Conservation (phyloP, 2,797 vertebrate genomes). For the Coregonus ussuriensis region DNA sequence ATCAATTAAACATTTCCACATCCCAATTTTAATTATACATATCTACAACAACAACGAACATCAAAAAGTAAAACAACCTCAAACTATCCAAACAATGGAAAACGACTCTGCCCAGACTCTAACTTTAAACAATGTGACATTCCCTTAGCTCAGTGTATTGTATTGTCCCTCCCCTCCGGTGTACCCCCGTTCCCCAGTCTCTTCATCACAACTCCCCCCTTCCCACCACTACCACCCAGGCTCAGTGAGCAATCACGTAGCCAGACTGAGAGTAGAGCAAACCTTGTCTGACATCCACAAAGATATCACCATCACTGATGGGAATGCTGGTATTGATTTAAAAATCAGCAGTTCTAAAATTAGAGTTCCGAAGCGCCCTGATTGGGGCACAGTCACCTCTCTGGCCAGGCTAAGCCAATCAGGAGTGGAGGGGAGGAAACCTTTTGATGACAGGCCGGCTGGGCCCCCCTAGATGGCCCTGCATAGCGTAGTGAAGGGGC, state of each 20-base stretch:
- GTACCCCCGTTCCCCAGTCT: not conserved
- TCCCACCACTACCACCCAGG: not conserved
- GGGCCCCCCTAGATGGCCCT: slow-evolving; percentile 41
- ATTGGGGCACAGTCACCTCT: slow-evolving; percentile 56
- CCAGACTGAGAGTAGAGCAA: slow-evolving; percentile 64
- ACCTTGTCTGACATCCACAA: slow-evolving; percentile 74
- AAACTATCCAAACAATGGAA: not conserved
- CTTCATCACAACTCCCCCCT: not conserved
- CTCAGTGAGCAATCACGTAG: slow-evolving; percentile 32
- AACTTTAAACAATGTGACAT: slow-evolving; percentile 18
- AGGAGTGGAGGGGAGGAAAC: slow-evolving; percentile 48
- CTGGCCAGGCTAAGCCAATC: slow-evolving; percentile 37
- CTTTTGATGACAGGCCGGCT: slow-evolving; percentile 45
- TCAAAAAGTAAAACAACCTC: slow-evolving; percentile 4
- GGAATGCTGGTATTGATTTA: slow-evolving; percentile 71
- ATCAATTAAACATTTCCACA: slow-evolving; percentile 21
- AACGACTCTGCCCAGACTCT: too few relatives aligned
- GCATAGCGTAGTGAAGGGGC: slow-evolving; percentile 36
- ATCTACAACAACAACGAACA: not conserved
- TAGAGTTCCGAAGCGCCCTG: slow-evolving; percentile 56
- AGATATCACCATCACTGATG: slow-evolving; percentile 71
- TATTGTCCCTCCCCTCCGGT: not conserved
- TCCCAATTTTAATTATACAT: slow-evolving; percentile 3
- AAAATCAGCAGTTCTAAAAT: slow-evolving; percentile 73
- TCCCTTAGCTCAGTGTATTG: not conserved